Evolutionary conservation across 1,140 invertebrate genomes (phyloP).

Genomic region (Zelostemma sp.): DNA sequence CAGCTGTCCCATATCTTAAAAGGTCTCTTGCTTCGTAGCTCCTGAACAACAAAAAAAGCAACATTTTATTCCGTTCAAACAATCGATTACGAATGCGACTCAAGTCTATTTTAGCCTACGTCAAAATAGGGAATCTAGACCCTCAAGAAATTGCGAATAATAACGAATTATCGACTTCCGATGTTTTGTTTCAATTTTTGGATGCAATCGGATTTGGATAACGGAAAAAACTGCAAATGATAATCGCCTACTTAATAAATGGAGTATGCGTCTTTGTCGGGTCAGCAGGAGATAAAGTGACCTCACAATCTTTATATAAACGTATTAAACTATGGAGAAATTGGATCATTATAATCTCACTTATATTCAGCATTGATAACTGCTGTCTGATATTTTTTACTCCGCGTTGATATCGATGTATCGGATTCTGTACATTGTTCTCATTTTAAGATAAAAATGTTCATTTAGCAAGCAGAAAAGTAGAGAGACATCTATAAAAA

Average conservation of each 20-base stretch:
- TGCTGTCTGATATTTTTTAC: conserved; percentile 22
- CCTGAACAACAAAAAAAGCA: conserved; percentile 72
- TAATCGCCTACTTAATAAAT: conserved; percentile 63
- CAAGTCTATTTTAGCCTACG: conserved; percentile 1
- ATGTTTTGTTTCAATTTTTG: not conserved
- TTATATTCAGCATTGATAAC: conserved; percentile 2
- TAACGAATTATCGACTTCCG: not conserved
- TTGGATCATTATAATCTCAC: not conserved
- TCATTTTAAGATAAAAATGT: conserved; percentile 16
- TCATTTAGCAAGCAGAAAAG: not conserved
- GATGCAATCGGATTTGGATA: not conserved
- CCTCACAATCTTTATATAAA: conserved; percentile 45
- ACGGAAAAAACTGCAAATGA: conserved; percentile 17
- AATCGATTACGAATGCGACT: conserved; percentile 35
- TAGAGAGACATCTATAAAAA: conserved; percentile 1
- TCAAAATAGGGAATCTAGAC: not conserved
- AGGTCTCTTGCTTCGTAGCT: conserved; percentile 94
- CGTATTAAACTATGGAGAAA: conserved; percentile 8
- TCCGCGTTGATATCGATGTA: conserved; percentile 5
- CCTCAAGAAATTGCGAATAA: not conserved
- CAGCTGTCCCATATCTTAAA: conserved; percentile 98
- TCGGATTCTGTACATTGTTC: conserved; percentile 18
- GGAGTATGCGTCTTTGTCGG: conserved; percentile 50
- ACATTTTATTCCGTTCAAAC: too few species aligned
- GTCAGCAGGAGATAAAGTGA: conserved; percentile 59